These are phyloP conservation scores for Cheilosia urbana DNA, from an alignment of 2,888 invertebrate species.

Conservation along the genomic window DNA sequence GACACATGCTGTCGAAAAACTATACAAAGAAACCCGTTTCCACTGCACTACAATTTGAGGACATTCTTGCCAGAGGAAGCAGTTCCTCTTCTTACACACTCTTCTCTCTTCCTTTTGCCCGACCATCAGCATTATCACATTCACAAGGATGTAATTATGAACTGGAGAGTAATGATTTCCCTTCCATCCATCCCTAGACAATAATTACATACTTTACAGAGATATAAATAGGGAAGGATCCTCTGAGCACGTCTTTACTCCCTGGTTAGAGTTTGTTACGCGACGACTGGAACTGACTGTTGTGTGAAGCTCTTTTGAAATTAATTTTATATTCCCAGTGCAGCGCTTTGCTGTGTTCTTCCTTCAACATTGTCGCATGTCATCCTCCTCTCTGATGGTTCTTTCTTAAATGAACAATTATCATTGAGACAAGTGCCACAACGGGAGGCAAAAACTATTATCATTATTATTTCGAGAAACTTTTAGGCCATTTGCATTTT, in stretches of 20 bases:
- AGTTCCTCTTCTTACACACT: slow-evolving; percentile 25
- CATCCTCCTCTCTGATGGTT: slow-evolving; percentile 30
- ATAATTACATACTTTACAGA: slow-evolving; percentile 65
- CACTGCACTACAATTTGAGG: slow-evolving; percentile 23
- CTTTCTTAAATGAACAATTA: slow-evolving; percentile 72
- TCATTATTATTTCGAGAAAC: slow-evolving; percentile 60
- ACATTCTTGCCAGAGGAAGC: slow-evolving; percentile 45
- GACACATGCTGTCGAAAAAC: slow-evolving; percentile 32
- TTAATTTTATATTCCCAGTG: slow-evolving; percentile 64
- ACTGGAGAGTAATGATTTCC: slow-evolving; percentile 74
- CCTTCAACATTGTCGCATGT: slow-evolving; percentile 51
- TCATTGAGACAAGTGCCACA: slow-evolving; percentile 61
- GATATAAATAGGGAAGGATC: slow-evolving; percentile 5
- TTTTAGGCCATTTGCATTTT: slow-evolving; percentile 67
- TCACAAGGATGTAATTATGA: slow-evolving; percentile 72
- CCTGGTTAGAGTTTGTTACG: slow-evolving; percentile 25
- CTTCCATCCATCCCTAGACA: slow-evolving; percentile 70
- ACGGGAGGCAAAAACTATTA: slow-evolving; percentile 52
- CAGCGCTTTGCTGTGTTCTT: slow-evolving; percentile 23
- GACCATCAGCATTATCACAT: slow-evolving; percentile 50
- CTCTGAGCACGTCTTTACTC: slow-evolving; percentile 2
- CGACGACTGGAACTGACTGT: slow-evolving; percentile 25
- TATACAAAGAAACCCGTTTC: slow-evolving; percentile 27
- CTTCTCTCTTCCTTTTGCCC: slow-evolving; percentile 10
- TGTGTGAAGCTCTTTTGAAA: slow-evolving; percentile 59